phyloP scores from a whole-genome alignment of 2,888 invertebrate genomes.

The Callinectes sapidus region DNA sequence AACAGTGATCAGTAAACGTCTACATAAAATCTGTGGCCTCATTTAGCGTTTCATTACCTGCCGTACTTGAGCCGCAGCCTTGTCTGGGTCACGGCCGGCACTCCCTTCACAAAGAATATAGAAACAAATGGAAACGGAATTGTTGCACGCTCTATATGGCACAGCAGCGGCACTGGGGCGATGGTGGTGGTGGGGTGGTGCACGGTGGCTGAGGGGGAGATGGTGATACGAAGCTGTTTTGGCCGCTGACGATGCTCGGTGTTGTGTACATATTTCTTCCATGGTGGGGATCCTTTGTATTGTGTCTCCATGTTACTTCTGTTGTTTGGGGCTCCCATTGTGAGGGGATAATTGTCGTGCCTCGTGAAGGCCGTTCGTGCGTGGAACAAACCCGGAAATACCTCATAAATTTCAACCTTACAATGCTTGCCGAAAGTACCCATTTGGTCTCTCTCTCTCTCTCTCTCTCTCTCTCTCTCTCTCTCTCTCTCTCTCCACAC shows the following conservation, averaged over 20 bases:
- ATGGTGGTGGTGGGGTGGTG: neutral
- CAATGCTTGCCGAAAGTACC: slow-evolving; percentile 6
- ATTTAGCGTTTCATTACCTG: neutral
- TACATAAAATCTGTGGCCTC: neutral
- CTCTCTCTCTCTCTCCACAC: neutral
- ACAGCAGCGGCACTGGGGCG: neutral
- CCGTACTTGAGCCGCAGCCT: neutral
- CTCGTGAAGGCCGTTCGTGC: slow-evolving; percentile 6
- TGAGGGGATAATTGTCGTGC: neutral
- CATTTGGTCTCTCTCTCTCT: neutral
- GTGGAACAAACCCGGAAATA: neutral
- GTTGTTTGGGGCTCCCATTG: neutral
- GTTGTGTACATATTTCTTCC: neutral
- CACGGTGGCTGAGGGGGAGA: neutral
- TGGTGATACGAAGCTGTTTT: neutral
- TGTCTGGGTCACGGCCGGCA: neutral
- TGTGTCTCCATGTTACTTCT: neutral
- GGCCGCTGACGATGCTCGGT: neutral
- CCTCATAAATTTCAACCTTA: slow-evolving; percentile 2
- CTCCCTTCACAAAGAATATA: neutral
- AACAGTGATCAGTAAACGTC: neutral
- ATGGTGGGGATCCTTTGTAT: neutral
- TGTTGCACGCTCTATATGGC: slow-evolving; percentile 28
- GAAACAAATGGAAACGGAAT: slow-evolving; percentile 15
- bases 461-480: neutral